Evolutionary conservation across 2,888 invertebrate species (phyloP), one percentile per base, ranked within the genome.

Genomic region (Plusia festucae): DNA sequence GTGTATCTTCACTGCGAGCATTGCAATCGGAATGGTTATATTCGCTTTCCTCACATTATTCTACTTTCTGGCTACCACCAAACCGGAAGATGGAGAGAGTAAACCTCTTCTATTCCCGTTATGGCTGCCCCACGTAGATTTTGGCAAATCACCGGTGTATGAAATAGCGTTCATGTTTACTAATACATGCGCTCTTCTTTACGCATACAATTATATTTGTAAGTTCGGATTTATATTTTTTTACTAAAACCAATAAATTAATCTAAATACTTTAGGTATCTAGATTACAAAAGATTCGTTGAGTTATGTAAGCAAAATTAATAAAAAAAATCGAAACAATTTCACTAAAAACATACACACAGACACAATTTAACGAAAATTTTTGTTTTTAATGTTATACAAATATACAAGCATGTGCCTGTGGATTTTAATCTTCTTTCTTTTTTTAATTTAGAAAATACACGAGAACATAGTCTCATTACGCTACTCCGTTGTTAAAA

Each of bases 31-130:
- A 5, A 85, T 90, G 79, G 73, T 84, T 0, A 1, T 62, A 0
- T 82, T 87, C 7, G 72, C 86, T 0, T 52, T 46, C 7, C 2
- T 68, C 0, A 51, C 79, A 0, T 78, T 91, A 0, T 6, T 87
- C 0, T 86, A 80, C 49, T 86, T 82, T 63, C 16, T 84, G 9
- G 34, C 65, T 0, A 86, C 80, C 0, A 77, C 84, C 24, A 69
- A 80, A 0, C 74, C 84, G 2, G 84, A 72, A 0, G 81, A 83
- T 2, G 77, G 66, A 32, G 73, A 60, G 0, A 65, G 75, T 13
- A 83, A 88, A 60, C 89, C 90, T 4, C 68, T 91, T 22, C 68
- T 89, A 2, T 90, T 90, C 53, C 91, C 92, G 0, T 85, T 87
- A 60, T 90, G 90, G 90, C 40, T 84, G 8, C 83, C 82, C 9